Percentiles rank a stretch among this genome's conserved stretches.
phyloP scores from a whole-genome alignment of 2,113 vertebrate species.

The Cyanoderma ruficeps region DNA sequence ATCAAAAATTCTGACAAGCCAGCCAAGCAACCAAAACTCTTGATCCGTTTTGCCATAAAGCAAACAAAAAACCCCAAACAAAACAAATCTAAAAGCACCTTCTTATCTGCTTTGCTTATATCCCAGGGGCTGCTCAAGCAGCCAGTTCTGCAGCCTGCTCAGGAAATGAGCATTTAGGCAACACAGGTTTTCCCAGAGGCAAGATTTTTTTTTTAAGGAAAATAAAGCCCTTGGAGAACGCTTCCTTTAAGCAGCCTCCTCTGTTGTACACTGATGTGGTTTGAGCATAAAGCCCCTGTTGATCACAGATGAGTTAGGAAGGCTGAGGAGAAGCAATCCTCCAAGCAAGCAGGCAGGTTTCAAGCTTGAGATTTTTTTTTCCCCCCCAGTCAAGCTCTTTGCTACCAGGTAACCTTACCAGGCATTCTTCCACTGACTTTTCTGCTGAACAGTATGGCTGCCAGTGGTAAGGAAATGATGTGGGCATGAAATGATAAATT shows the following conservation, averaged over 20 bases:
- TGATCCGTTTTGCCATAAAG: background rate
- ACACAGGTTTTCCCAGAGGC: constrained; percentile 39
- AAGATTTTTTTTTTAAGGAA: constrained; percentile 29
- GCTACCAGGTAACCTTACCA: background rate
- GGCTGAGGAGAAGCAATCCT: background rate
- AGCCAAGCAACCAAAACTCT: constrained; percentile 29
- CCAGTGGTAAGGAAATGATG: background rate
- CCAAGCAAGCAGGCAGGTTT: background rate
- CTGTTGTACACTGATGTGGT: background rate
- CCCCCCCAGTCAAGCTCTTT: background rate
- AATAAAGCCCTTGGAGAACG: background rate
- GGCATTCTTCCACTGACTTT: background rate
- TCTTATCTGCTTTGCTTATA: background rate
- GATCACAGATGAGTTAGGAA: background rate
- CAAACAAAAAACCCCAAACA: background rate
- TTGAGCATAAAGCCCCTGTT: background rate
- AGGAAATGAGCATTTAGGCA: constrained; percentile 28
- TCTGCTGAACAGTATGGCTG: background rate
- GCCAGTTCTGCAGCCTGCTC: background rate
- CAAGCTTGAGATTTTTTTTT: rapidly evolving
- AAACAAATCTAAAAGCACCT: constrained; percentile 40
- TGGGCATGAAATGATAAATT: background rate
- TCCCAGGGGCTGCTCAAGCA: constrained; percentile 18
- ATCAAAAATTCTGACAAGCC: background rate
- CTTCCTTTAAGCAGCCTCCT: constrained; percentile 8